phyloP scores from a whole-genome alignment of 2,113 vertebrate species.

The Anhinga anhinga region DNA sequence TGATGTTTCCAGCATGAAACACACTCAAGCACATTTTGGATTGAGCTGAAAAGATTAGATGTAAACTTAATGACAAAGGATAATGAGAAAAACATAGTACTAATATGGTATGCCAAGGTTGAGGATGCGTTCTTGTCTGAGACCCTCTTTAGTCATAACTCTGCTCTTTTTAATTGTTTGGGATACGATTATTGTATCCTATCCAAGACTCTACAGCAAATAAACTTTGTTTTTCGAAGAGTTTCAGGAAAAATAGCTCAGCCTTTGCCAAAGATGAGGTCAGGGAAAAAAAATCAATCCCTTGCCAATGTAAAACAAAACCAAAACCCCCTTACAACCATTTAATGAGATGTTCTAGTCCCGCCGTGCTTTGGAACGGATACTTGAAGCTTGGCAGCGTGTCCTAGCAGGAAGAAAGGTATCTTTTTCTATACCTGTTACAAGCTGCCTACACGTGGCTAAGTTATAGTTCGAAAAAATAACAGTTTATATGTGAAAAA shows the following conservation, averaged over 20 bases:
- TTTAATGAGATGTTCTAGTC: neutral
- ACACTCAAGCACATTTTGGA: neutral
- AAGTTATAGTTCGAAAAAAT: neutral
- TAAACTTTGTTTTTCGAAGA: neutral
- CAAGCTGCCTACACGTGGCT: neutral
- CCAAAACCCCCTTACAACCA: neutral
- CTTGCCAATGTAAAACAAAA: neutral
- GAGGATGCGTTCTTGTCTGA: neutral
- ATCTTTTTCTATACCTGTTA: neutral
- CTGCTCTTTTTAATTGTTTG: neutral
- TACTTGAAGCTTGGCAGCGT: neutral
- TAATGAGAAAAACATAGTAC: neutral
- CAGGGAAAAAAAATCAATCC: neutral
- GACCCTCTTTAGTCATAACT: neutral
- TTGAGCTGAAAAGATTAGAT: neutral
- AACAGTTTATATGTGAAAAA: neutral
- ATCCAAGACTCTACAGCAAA: neutral
- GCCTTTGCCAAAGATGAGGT: constrained; percentile 11
- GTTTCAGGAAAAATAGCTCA: constrained; percentile 1
- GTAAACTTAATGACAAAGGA: neutral
- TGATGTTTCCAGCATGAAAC: neutral
- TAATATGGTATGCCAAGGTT: neutral
- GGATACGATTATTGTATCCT: neutral
- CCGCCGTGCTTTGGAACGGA: neutral
- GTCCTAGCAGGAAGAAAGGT: neutral